These are phyloP conservation scores for Apocheima hispidaria DNA, from an alignment of 2,888 invertebrate genomes.

Conservation along the genomic window DNA sequence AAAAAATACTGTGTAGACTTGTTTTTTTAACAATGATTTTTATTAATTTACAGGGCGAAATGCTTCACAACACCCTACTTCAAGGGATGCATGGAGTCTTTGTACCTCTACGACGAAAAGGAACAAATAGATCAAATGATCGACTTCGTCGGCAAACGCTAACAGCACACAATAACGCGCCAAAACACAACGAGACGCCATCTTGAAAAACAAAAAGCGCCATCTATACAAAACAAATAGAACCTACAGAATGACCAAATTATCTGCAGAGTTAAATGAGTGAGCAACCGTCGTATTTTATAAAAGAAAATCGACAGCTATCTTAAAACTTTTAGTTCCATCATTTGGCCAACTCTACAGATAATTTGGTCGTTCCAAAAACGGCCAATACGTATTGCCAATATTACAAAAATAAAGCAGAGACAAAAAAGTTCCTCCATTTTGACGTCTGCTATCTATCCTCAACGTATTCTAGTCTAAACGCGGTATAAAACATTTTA, in stretches of 20 bases:
- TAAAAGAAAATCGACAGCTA: background rate
- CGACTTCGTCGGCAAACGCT: conserved; percentile 90
- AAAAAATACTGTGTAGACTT: background rate
- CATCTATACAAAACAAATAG: conserved; percentile 53
- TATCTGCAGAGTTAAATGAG: conserved; percentile 2
- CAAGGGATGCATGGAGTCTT: conserved; percentile 92
- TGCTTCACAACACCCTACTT: conserved; percentile 93
- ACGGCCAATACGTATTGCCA: conserved; percentile 67
- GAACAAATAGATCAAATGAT: conserved; percentile 92
- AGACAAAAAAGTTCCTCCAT: conserved; percentile 69
- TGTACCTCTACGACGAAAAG: conserved; percentile 91
- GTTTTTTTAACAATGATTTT: conserved; percentile 38
- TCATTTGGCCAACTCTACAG: background rate
- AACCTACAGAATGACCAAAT: conserved; percentile 30
- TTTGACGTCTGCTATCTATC: conserved; percentile 83
- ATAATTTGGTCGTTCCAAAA: conserved; percentile 35
- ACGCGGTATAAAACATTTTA: conserved; percentile 78
- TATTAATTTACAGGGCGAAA: conserved; percentile 87
- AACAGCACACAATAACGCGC: conserved; percentile 65
- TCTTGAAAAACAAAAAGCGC: conserved; percentile 58
- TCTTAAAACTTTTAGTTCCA: background rate
- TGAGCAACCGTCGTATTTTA: background rate
- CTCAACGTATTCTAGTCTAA: conserved; percentile 86
- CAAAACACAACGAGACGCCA: conserved; percentile 59
- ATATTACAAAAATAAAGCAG: conserved; percentile 59